Evolutionary conservation across 2,113 vertebrate genomes (phyloP).

Genomic region (Onychostruthus taczanowskii): DNA sequence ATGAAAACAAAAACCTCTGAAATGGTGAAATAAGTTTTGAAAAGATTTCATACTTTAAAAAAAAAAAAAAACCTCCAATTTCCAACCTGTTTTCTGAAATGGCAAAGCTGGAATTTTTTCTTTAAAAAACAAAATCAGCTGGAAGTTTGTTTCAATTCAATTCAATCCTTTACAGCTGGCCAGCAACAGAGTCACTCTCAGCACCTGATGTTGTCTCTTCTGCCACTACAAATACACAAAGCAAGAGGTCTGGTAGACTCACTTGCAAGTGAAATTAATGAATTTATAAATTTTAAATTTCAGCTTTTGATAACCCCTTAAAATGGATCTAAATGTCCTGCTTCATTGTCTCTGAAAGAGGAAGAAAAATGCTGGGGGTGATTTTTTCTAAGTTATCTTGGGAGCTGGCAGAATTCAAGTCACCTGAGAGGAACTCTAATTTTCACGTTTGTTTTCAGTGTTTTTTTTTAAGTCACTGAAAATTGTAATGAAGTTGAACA

Average conservation of each 20-base stretch:
- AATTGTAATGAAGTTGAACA: background rate
- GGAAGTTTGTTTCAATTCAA: background rate
- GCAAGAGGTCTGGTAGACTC: background rate
- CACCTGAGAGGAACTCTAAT: background rate
- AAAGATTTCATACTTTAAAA: background rate
- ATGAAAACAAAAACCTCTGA: background rate
- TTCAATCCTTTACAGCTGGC: background rate
- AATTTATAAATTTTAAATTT: background rate
- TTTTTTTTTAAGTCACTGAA: background rate
- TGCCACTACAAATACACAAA: background rate
- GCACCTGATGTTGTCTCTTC: background rate
- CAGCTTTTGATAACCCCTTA: background rate
- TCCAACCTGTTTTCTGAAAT: background rate
- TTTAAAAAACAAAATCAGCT: background rate
- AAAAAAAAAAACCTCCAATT: background rate
- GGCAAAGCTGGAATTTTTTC: background rate
- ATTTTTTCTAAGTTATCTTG: background rate
- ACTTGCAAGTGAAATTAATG: background rate
- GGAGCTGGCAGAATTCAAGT: background rate
- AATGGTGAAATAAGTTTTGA: background rate
- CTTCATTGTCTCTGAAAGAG: background rate
- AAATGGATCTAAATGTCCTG: background rate
- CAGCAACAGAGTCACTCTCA: background rate
- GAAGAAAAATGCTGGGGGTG: fast-evolving
- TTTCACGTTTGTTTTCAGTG: background rate